Conservation (phyloP, 2,113 vertebrate species). For the Galeopterus variegatus region DNA sequence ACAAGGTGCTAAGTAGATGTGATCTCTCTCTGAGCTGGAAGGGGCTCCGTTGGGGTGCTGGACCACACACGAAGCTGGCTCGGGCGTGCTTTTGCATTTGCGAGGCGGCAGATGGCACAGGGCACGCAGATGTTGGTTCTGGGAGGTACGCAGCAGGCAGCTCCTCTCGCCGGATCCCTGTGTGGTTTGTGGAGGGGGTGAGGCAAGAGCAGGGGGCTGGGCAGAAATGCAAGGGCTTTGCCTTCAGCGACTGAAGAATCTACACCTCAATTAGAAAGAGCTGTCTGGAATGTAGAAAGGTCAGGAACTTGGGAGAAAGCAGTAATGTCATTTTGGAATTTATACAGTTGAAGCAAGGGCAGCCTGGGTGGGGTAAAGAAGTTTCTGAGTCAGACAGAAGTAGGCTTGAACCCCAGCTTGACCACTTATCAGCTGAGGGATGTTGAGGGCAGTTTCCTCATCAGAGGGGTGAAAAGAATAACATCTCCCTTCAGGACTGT, state of each 20-base stretch:
- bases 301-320: background rate
- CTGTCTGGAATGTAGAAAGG: constrained; percentile 53
- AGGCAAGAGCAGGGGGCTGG: background rate
- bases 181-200: background rate
- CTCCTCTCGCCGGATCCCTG: background rate
- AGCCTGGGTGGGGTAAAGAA: background rate
- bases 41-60: background rate
- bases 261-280: constrained; percentile 31
- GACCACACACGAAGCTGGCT: constrained; percentile 64
- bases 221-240: background rate
- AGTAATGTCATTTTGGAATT: constrained; percentile 21
- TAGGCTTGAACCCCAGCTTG: background rate
- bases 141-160: background rate
- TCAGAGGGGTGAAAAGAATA: fast-evolving
- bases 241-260: background rate
- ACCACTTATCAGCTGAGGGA: background rate
- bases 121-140: background rate
- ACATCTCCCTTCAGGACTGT: fast-evolving
- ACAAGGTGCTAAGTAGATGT: background rate
- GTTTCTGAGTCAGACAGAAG: background rate
- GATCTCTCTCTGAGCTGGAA: background rate
- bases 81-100: background rate
- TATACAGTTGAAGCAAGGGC: background rate
- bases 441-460: background rate
- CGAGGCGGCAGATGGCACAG: background rate